These are phyloP conservation scores for Pteruthius melanotis DNA, from an alignment of 2,113 vertebrate genomes.

Conservation along the genomic window DNA sequence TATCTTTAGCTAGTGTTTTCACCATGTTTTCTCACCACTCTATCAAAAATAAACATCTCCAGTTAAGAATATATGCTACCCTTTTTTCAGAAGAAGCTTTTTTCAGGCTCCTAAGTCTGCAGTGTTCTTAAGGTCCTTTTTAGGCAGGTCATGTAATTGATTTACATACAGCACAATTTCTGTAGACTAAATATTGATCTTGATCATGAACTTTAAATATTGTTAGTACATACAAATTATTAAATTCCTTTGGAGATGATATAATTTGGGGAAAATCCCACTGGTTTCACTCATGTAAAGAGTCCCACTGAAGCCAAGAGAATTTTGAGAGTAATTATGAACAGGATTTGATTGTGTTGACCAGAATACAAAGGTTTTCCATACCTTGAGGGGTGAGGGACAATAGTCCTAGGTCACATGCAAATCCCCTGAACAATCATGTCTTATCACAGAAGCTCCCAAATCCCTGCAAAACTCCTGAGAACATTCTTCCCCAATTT, in stretches of 20 bases:
- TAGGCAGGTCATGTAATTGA: background rate
- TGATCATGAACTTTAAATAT: background rate
- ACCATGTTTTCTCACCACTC: background rate
- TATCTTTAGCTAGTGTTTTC: background rate
- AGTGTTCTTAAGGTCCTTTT: background rate
- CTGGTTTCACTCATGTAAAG: background rate
- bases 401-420: background rate
- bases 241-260: background rate
- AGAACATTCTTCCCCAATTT: background rate
- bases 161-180: background rate
- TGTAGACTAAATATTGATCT: background rate
- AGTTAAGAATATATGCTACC: background rate
- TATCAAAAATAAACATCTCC: background rate
- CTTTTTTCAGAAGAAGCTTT: background rate
- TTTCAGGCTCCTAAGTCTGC: background rate
- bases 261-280: background rate
- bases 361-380: background rate
- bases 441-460: background rate
- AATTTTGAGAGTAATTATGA: background rate
- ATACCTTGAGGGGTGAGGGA: fast-evolving
- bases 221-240: background rate
- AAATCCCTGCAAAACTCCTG: background rate
- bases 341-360: background rate
- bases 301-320: background rate
- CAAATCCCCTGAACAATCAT: background rate